phyloP scores from a whole-genome alignment of 2,113 vertebrate species.

The Tricholaema leucomelas region DNA sequence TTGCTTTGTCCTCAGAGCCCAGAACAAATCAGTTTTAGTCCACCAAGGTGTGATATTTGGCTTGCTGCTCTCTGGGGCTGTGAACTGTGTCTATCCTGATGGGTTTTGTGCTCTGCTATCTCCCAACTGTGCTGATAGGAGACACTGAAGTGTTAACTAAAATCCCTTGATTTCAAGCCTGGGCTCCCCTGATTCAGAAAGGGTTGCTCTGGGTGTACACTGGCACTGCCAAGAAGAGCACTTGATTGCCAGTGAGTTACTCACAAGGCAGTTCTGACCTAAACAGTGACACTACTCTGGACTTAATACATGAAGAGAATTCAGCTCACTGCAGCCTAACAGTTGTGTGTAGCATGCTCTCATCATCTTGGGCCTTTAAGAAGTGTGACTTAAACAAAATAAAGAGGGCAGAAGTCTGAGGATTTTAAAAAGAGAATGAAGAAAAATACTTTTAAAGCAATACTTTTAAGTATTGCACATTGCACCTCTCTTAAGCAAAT shows the following conservation, averaged over 20 bases:
- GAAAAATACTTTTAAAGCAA: too few species aligned
- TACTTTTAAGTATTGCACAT: neutral
- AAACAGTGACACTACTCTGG: neutral
- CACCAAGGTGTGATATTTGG: neutral
- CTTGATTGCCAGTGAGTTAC: neutral
- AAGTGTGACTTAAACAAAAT: neutral
- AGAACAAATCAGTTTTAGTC: neutral
- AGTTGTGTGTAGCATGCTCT: neutral
- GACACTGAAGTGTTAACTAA: neutral
- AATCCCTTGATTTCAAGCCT: neutral
- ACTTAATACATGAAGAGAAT: neutral
- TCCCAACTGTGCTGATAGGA: neutral
- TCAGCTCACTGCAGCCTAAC: neutral
- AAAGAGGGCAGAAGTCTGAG: neutral
- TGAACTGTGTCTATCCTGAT: neutral
- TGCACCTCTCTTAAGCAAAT: neutral
- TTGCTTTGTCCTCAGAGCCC: neutral
- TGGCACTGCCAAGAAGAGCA: neutral
- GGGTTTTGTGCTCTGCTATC: neutral
- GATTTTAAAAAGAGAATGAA: neutral
- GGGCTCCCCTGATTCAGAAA: neutral
- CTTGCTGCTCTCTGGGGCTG: neutral
- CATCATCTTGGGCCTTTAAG: neutral
- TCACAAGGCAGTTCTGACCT: accelerated
- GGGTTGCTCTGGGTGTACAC: neutral